Base-by-base conservation (phyloP, 2,888 invertebrate species). In the Chrysina gloriosa region DNA sequence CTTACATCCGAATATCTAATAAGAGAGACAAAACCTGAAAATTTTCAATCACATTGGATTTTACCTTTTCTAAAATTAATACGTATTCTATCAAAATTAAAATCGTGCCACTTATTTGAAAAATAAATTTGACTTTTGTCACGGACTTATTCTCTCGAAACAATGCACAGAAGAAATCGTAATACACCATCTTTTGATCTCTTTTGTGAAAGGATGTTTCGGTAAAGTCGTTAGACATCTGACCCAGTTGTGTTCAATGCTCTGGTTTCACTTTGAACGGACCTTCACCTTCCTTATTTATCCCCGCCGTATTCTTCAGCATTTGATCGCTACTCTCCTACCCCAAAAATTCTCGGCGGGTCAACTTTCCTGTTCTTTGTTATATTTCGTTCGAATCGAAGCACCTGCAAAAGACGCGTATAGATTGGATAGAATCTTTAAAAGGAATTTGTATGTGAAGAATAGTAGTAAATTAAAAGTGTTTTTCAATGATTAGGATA, bases 201-300 rank as follows among this genome's bases (percentile, higher is more conserved):
- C 23, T 36, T 39, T 56, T n/a, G 25, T n/a, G 21, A 39, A 54
- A 6, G 48, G n/a, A 23, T 23, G 25, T 34, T 54, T 19, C 11
- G 39, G 11, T 36, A 39, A 36, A 56, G 25, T 23, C 36, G 39
- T 56, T 36, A 56, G 56, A 56, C 56, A 25, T 39, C 56, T 56
- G 56, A 56, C 56, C 56, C 56, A 56, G 56, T 56, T 56, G 36
- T 25, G 39, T 56, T 36, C 21, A 56, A 25, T 56, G 36, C 23
- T 56, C 36, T 36, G 36, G 36, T 56, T 56, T 56, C 56, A 56
- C 36, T 56, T 56, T 36, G 39, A 19, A 23, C 39, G 29, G 56
- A 36, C 56, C 56, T 36, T 56, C 56, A 56, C 56, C 56, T 56
- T 56, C 56, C 56, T 39, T 39, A 36, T 36, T 56, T 56, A 56